These are phyloP conservation scores for Notiomystis cincta DNA, from an alignment of 2,113 vertebrate genomes.

Conservation along the genomic window DNA sequence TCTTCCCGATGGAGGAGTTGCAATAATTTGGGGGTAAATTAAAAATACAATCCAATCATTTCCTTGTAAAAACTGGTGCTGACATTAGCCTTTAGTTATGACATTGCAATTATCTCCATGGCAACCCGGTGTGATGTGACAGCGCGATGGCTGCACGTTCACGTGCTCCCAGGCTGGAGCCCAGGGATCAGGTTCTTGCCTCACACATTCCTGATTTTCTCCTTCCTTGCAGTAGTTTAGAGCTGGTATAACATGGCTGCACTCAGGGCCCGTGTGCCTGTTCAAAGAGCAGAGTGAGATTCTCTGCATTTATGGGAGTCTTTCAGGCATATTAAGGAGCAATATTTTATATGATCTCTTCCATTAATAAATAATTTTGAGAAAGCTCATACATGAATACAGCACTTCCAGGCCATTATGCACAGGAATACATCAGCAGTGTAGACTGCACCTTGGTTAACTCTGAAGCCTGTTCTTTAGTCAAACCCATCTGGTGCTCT, in stretches of 20 bases:
- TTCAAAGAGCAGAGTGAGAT: neutral
- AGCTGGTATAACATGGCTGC: neutral
- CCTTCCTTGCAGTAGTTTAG: neutral
- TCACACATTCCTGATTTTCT: neutral
- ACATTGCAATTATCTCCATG: conserved; percentile 70
- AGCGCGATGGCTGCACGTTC: conserved; percentile 17
- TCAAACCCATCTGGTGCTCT: neutral
- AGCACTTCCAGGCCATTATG: neutral
- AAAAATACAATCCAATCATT: conserved; percentile 72
- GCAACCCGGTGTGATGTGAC: conserved; percentile 63
- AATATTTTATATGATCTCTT: conserved; percentile 11
- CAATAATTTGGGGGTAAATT: conserved; percentile 66
- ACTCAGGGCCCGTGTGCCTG: neutral
- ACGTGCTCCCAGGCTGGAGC: conserved; percentile 55
- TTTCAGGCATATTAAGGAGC: conserved; percentile 15
- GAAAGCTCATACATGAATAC: neutral
- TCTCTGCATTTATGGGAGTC: neutral
- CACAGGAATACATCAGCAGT: neutral
- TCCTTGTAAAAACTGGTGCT: conserved; percentile 61
- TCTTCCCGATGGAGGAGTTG: conserved; percentile 60
- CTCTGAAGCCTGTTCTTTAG: neutral
- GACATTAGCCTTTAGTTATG: conserved; percentile 69
- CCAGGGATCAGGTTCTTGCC: neutral
- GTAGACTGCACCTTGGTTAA: neutral
- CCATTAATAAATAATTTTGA: conserved; percentile 46